Base-by-base conservation (phyloP, 1,140 invertebrate species). In the Hetaerina americana region DNA sequence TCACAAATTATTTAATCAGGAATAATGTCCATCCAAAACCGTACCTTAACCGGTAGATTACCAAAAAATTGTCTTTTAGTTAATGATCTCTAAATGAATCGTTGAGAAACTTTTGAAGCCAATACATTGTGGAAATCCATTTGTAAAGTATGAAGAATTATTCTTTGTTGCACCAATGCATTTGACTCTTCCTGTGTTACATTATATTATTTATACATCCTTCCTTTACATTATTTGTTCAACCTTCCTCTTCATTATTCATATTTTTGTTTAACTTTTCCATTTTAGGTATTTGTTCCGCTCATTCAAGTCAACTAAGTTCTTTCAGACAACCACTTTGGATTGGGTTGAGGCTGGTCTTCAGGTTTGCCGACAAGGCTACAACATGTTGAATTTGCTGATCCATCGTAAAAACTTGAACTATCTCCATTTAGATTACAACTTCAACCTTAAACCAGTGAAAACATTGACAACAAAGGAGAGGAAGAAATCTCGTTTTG, bases 401-500 rank as follows among this genome's bases (percentile, higher is more conserved):
- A 99, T 99, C 79, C 98, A 99, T 84, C 90, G 98, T 68, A 99
- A 99, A 82, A 99, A 99, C 83, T 87, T 99, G 8, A 99, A 99
- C 80, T 99, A 99, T 80, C 87, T 99, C 27, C 98, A 99, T 88
- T 87, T 99, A 80, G 98, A 99, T 85, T 99, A 99, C 80, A 99
- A 99, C 82, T 99, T 99, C 79, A 99, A 99, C 81, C 86, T 99
- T 79, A 99, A 99, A 81, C 98, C 98, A 0, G 97, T 99, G 0
- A 99, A 99, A 81, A 99, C 98, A 0, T 84, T 99, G 29, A 99
- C 98, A 0, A 99, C 98, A 0, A 99, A 99, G 79, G 97, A 99
- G 79, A 89, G 98, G 81, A 99, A 99, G 83, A 99, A 99, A 79
- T 99, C 97, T 10, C 86, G 98, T 71, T 99, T 99, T 81, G 98